Evolutionary conservation across 2,888 invertebrate genomes (phyloP).

Genomic region (Torymus auratus): DNA sequence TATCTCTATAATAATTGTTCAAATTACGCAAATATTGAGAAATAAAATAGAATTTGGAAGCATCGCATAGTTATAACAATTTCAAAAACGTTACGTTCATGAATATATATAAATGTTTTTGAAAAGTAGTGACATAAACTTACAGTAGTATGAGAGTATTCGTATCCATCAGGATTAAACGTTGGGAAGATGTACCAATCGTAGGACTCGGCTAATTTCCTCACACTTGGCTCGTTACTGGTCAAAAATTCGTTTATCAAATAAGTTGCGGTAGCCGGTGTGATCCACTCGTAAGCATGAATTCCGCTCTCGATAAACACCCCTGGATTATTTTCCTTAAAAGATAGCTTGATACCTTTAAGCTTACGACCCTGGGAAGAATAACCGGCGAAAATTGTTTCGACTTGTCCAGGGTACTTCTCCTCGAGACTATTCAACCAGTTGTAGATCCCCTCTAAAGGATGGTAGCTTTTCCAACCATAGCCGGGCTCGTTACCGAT

Average conservation of each 20-base stretch:
- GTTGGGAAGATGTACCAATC: slow-evolving; percentile 88
- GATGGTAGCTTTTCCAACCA: slow-evolving; percentile 81
- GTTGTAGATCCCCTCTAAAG: slow-evolving; percentile 78
- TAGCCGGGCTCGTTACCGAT: slow-evolving; percentile 69
- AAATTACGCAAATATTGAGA: too few relatives aligned
- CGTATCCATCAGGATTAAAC: slow-evolving; percentile 88
- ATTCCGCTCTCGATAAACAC: slow-evolving; percentile 82
- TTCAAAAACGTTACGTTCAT: too few relatives aligned
- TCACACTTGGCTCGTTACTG: slow-evolving; percentile 78
- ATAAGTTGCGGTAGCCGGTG: slow-evolving; percentile 82
- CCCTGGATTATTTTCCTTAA: slow-evolving; percentile 77
- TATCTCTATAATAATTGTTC: too few relatives aligned
- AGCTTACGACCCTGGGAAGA: slow-evolving; percentile 60
- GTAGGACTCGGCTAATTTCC: slow-evolving; percentile 78
- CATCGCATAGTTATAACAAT: too few relatives aligned
- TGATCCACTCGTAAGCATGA: slow-evolving; percentile 87
- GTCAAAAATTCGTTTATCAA: slow-evolving; percentile 81
- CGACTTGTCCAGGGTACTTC: slow-evolving; percentile 71
- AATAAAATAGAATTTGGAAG: too few relatives aligned
- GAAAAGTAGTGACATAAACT: not conserved
- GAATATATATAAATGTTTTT: too few relatives aligned
- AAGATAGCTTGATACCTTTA: slow-evolving; percentile 66
- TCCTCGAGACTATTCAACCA: slow-evolving; percentile 79
- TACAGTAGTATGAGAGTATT: slow-evolving; percentile 79
- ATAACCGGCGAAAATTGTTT: slow-evolving; percentile 55